Evolutionary conservation across 2,797 vertebrate genomes (phyloP).

Genomic region (Muscicapa comitata): DNA sequence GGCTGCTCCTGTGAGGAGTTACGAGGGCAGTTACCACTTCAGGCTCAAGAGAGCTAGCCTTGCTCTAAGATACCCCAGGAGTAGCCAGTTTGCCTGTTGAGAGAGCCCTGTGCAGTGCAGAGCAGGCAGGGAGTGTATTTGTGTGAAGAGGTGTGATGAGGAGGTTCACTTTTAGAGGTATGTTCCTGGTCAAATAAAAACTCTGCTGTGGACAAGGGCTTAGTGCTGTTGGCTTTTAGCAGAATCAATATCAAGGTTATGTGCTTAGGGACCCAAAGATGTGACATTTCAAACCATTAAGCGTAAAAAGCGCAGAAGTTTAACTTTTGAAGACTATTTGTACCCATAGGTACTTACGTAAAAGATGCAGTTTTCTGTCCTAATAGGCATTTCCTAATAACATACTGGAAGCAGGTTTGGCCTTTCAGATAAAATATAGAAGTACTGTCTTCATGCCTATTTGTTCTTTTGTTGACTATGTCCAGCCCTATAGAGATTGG

Average conservation of each 20-base stretch:
- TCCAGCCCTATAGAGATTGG: not conserved
- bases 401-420: not conserved
- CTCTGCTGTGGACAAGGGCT: not conserved
- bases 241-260: not conserved
- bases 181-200: not conserved
- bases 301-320: not conserved
- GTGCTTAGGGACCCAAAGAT: not conserved
- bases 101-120: not conserved
- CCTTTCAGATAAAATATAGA: not conserved
- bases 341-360: accelerated
- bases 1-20: not conserved
- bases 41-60: not conserved
- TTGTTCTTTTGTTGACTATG: not conserved
- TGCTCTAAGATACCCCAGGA: not conserved
- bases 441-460: not conserved
- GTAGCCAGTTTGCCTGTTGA: not conserved
- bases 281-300: not conserved
- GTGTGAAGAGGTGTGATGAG: not conserved
- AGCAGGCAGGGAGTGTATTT: not conserved
- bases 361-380: not conserved
- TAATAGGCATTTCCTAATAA: not conserved
- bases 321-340: not conserved
- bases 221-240: not conserved
- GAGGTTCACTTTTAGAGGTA: not conserved
- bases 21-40: not conserved